phyloP scores from a whole-genome alignment of 2,888 invertebrate genomes.

The Tinea semifulvella region DNA sequence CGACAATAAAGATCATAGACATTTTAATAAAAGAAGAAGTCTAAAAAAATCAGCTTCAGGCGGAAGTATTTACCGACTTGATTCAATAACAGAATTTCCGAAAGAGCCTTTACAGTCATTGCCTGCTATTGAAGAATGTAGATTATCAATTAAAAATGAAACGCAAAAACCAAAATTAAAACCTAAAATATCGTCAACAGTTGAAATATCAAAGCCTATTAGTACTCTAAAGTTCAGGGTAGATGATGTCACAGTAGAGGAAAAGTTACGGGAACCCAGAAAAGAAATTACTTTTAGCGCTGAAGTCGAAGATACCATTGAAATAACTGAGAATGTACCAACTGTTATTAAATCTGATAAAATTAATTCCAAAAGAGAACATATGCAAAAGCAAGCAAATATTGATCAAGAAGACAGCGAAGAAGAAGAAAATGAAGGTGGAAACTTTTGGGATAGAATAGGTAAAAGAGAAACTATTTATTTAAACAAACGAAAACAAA shows the following conservation, averaged over 20 bases:
- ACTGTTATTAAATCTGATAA: constrained; percentile 21
- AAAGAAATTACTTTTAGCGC: constrained; percentile 47
- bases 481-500: constrained; percentile 63
- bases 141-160: constrained; percentile 31
- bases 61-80: constrained; percentile 47
- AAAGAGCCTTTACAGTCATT: constrained; percentile 33
- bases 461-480: constrained; percentile 73
- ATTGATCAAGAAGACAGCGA: constrained; percentile 21
- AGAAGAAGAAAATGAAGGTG: constrained; percentile 25
- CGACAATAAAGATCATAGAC: constrained; percentile 28
- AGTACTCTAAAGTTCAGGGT: constrained; percentile 63
- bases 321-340: neutral
- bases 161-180: constrained; percentile 44
- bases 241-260: constrained; percentile 69
- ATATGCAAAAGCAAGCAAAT: constrained; percentile 25
- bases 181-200: constrained; percentile 62
- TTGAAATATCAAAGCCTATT: constrained; percentile 55
- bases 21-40: constrained; percentile 37
- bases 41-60: constrained; percentile 55
- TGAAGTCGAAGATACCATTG: constrained; percentile 27
- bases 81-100: constrained; percentile 55
- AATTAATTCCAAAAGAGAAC: constrained; percentile 27
- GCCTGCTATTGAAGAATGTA: constrained; percentile 56
- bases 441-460: constrained; percentile 73
- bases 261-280: constrained; percentile 43